Evolutionary conservation across 2,888 invertebrate species (phyloP).

Genomic region (Macaria notata): DNA sequence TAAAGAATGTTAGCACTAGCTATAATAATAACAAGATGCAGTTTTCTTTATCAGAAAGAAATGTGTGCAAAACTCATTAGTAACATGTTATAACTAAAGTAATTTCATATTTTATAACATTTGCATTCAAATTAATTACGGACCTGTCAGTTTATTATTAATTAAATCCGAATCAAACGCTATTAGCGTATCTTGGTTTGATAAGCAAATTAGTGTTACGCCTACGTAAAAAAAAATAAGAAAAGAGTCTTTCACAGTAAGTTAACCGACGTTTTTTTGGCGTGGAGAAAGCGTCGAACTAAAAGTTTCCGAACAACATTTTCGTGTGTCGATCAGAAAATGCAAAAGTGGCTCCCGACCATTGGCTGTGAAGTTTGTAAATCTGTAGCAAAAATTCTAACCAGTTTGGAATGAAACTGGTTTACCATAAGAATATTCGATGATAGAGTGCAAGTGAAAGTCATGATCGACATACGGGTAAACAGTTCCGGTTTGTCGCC

Average conservation of each 20-base stretch:
- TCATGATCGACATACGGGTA: slow-evolving; percentile 69
- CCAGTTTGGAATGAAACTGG: slow-evolving; percentile 61
- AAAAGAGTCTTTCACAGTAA: slow-evolving; percentile 24
- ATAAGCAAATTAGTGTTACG: slow-evolving; percentile 53
- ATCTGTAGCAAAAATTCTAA: slow-evolving; percentile 47
- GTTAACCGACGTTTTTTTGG: too few relatives aligned
- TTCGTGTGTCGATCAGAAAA: too few relatives aligned
- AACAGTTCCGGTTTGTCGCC: slow-evolving; percentile 73
- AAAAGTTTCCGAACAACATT: too few relatives aligned
- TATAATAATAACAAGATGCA: too few relatives aligned
- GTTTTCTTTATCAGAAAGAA: too few relatives aligned
- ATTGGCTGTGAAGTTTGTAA: too few relatives aligned
- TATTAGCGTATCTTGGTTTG: slow-evolving; percentile 47
- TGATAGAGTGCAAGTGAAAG: slow-evolving; percentile 79
- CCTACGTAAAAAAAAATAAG: slow-evolving; percentile 38
- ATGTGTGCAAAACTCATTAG: slow-evolving; percentile 29
- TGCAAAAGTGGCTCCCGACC: too few relatives aligned
- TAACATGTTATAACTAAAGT: slow-evolving; percentile 36
- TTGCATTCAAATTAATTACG: slow-evolving; percentile 48
- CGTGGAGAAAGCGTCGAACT: too few relatives aligned
- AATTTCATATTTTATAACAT: slow-evolving; percentile 40
- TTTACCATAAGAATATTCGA: slow-evolving; percentile 71
- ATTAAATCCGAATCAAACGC: slow-evolving; percentile 49
- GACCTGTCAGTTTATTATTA: slow-evolving; percentile 46
- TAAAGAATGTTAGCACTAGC: too few relatives aligned